Percentiles rank a stretch among this genome's conserved stretches.
These are phyloP conservation scores for Arvicanthis niloticus DNA, from an alignment of 2,113 vertebrate genomes.

Conservation along the genomic window DNA sequence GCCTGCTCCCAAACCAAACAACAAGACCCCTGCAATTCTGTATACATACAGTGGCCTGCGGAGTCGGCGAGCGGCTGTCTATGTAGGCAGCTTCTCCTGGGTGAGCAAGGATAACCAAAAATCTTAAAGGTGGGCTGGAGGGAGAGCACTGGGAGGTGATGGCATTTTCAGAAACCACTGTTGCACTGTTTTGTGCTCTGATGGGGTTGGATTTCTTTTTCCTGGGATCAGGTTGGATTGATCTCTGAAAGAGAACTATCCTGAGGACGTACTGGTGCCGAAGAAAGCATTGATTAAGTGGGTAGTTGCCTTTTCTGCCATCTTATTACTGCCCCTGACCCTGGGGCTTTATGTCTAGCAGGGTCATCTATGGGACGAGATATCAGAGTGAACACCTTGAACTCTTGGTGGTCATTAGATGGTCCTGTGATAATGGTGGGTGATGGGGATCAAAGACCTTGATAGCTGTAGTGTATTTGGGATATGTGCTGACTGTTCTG, in stretches of 20 bases:
- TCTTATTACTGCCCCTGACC: constrained; percentile 79
- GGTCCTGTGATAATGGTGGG: constrained; percentile 76
- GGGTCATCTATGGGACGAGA: constrained; percentile 80
- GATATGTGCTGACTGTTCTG: constrained; percentile 56
- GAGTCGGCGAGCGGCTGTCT: constrained; percentile 90
- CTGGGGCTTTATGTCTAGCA: constrained; percentile 82
- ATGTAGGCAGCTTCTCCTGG: constrained; percentile 97
- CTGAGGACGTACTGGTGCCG: constrained; percentile 81
- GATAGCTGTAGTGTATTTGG: constrained; percentile 62
- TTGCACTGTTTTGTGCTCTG: constrained; percentile 78
- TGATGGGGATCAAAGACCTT: constrained; percentile 73
- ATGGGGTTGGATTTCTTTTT: constrained; percentile 83
- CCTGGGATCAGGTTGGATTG: constrained; percentile 84
- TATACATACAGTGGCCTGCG: constrained; percentile 88
- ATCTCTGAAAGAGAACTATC: constrained; percentile 83
- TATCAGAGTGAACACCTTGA: constrained; percentile 80
- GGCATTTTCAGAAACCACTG: constrained; percentile 77
- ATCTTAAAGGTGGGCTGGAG: constrained; percentile 54
- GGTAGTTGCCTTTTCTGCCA: constrained; percentile 83
- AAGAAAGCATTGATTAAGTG: constrained; percentile 83
- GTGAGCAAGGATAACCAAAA: constrained; percentile 86
- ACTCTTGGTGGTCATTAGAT: constrained; percentile 77
- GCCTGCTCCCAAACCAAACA: constrained; percentile 84
- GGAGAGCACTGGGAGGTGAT: constrained; percentile 78
- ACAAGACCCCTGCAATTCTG: constrained; percentile 85